Evolutionary conservation across 2,888 invertebrate genomes (phyloP), one percentile per base, ranked within the genome.

Genomic region (Spatulosminthurus flaviceps): DNA sequence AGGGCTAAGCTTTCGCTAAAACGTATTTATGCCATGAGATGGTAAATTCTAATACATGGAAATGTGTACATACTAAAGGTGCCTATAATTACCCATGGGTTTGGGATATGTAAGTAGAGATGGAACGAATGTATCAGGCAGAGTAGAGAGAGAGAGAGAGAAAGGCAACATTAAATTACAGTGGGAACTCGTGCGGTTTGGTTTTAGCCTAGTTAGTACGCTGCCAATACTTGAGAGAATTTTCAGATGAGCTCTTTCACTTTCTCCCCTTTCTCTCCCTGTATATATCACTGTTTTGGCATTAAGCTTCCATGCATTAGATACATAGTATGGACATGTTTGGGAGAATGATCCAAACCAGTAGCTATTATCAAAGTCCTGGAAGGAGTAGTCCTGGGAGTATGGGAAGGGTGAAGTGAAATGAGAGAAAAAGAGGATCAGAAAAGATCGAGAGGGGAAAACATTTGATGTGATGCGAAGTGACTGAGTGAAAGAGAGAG

Each of bases 141-240:
- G 69, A n/a, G n/a, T n/a, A n/a, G n/a, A n/a, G n/a, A n/a, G n/a
- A n/a, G n/a, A n/a, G n/a, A n/a, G n/a, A 9, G 11, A 21, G n/a
- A 51, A 9, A 22, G n/a, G 41, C 24, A n/a, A 72, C 72, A 72
- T 72, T 74, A 74, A 74, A 74, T 74, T 74, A 74, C 29, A 16
- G 61, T 51, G 60, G 74, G 74, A 74, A 60, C 61, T 74, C 74
- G 74, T 74, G 74, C 74, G 61, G 61, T 61, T 74, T 61, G 34
- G 61, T 60, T 74, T 64, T 74, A 61, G 74, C 51, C 74, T 74
- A 61, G 74, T 74, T 74, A 74, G 74, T 61, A 74, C 61, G 29
- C 61, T 61, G 43, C 26, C 51, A 64, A 26, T 22, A 64, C 64
- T 29, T 34, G 51, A 51, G 72, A 72, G 72, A 51, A 72, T 72